Conservation (phyloP, 2,888 invertebrate genomes). For the Eilema depressum region DNA sequence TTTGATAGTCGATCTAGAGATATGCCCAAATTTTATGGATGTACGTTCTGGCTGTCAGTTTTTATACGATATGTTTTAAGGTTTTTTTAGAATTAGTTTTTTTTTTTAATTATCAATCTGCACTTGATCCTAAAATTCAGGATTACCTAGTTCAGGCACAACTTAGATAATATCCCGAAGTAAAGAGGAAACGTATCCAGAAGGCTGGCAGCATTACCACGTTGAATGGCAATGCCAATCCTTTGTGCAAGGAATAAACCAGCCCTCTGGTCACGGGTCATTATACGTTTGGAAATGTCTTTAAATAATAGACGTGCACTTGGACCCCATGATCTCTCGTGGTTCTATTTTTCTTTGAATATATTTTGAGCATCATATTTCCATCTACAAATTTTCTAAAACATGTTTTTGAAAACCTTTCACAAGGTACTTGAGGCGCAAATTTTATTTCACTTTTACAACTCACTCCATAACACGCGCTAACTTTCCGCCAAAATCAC, state of each 20-base stretch:
- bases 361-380: background rate
- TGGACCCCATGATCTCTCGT: too few relatives aligned
- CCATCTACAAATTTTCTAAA: background rate
- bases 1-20: slow-evolving; percentile 35
- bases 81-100: background rate
- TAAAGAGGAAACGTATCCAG: too few relatives aligned
- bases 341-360: background rate
- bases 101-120: too few relatives aligned
- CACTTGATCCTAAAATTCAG: too few relatives aligned
- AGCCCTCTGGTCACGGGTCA: too few relatives aligned
- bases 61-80: background rate
- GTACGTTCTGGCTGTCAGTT: slow-evolving; percentile 17
- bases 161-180: too few relatives aligned
- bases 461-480: background rate
- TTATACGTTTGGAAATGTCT: too few relatives aligned
- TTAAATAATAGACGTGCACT: too few relatives aligned
- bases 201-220: too few relatives aligned
- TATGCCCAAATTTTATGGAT: slow-evolving; percentile 33
- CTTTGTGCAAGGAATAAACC: too few relatives aligned
- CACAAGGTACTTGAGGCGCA: background rate
- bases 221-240: too few relatives aligned
- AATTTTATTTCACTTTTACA: slow-evolving; percentile 16
- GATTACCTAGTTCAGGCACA: too few relatives aligned
- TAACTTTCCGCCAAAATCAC: slow-evolving; percentile 14
- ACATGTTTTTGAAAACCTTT: slow-evolving; percentile 2